Conservation (phyloP, 1,140 invertebrate species). For the Drosophila tani region DNA sequence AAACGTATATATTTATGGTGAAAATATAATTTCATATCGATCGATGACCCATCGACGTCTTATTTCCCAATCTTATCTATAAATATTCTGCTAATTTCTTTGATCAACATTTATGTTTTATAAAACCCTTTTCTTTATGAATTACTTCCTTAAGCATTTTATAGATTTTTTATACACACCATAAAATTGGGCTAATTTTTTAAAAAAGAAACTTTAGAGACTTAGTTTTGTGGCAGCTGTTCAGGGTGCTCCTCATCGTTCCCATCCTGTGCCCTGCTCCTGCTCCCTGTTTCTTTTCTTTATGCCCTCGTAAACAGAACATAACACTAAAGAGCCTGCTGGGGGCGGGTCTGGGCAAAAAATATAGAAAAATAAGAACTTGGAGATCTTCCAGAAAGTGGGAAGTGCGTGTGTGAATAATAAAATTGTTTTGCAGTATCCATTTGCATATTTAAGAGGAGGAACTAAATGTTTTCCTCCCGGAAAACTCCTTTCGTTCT, state of each 20-base stretch:
- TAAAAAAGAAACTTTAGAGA: too few species aligned
- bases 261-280: neutral
- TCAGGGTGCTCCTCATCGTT: conserved; percentile 1
- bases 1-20: too few species aligned
- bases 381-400: conserved; percentile 9
- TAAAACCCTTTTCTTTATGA: too few species aligned
- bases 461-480: conserved; percentile 38
- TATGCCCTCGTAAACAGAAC: conserved; percentile 51
- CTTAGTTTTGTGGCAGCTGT: too few species aligned
- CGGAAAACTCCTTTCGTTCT: neutral
- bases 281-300: neutral
- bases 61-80: too few species aligned
- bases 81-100: too few species aligned
- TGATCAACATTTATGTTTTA: too few species aligned
- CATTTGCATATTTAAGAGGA: conserved; percentile 54
- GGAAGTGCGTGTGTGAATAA: conserved; percentile 33
- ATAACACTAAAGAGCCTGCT: conserved; percentile 54
- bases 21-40: too few species aligned
- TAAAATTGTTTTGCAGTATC: conserved; percentile 46
- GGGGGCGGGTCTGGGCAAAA: conserved; percentile 10
- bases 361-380: conserved; percentile 21
- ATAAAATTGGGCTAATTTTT: too few species aligned
- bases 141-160: too few species aligned
- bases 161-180: too few species aligned
- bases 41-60: too few species aligned